These are phyloP conservation scores for Thysanoteuthis rhombus DNA, from an alignment of 2,888 invertebrate genomes.

Conservation along the genomic window DNA sequence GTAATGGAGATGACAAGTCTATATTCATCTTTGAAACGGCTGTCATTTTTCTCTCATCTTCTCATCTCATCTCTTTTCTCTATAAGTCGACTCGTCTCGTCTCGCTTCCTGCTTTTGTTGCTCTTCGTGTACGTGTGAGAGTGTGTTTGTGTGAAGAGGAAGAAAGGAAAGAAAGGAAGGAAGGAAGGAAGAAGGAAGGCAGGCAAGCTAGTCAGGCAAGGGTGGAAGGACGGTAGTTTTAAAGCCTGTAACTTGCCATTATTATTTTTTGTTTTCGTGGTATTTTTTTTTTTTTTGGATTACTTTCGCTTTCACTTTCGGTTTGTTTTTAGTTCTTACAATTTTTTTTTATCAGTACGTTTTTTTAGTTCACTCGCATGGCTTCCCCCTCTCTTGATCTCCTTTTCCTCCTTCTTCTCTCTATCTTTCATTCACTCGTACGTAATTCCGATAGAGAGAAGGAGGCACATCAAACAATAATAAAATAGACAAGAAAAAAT, in stretches of 20 bases:
- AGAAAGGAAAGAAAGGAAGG: neutral
- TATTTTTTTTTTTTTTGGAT: neutral
- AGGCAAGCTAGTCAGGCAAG: neutral
- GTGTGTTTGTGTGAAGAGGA: neutral
- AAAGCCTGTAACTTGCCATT: neutral
- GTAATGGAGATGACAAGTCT: neutral
- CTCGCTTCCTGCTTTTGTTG: neutral
- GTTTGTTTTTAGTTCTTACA: neutral
- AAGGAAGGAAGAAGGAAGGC: neutral
- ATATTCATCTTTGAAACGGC: neutral
- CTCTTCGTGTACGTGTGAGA: neutral
- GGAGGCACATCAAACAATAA: too few relatives aligned
- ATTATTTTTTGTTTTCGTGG: neutral
- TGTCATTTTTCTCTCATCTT: neutral
- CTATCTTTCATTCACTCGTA: neutral
- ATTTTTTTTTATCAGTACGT: too few relatives aligned
- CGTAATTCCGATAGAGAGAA: neutral
- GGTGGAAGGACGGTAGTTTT: neutral
- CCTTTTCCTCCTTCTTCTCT: neutral
- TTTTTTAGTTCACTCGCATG: neutral
- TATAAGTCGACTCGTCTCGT: constrained; percentile 12
- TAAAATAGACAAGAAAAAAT: too few relatives aligned
- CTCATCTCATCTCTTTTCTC: neutral
- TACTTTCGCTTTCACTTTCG: neutral
- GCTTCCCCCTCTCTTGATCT: neutral